Base-by-base conservation (phyloP, 1,140 invertebrate genomes). In the Parapsyche elsis region DNA sequence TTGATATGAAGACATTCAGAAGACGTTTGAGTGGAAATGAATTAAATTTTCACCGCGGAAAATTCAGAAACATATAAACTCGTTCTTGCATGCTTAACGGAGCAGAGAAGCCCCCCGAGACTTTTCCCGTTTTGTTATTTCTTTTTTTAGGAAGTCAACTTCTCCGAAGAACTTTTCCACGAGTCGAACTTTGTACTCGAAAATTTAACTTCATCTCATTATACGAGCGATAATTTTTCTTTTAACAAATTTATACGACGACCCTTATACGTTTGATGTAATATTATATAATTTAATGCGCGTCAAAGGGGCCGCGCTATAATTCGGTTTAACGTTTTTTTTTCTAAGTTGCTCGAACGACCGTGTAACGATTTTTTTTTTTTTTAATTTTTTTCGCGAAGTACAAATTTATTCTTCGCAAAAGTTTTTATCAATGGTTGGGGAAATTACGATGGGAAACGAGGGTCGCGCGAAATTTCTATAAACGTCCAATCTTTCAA, bases 121-220 rank as follows among this genome's bases (percentile, higher is more conserved):
- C 16, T 61, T 61, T 21, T 53, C 49, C 49, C 49, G 16, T 14
- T 53, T 21, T 61, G 16, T 21, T 61, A 38, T 38, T 38, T 38
- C 30, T 38, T 38, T 38, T 38, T 38, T 38, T 38, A 38, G 30
- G 30, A 38, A 67, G 64, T 23, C 24, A 14, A 67, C 19, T 26
- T 67, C 12, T 26, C 24, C 30, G 30, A 24, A 30, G 21, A 67
- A 67, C 4, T 67, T 67, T 67, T 67, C 23, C 24, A 10, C 64
- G 21, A 67, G 24, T 23, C 21, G 21, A 67, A 67, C 64, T 67
- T 67, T 67, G 2, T 67, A 67, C 64, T 67, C 24, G 64, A 67
- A 26, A 67, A 67, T 67, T 67, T 67, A 9, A 67, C 64, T 67
- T 67, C 64, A 67, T 67, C 64, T 67, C 64, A 67, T 67, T 67